phyloP scores from a whole-genome alignment of 35 echinoderm and acorn worm species.

The Heliocidaris tuberculata region DNA sequence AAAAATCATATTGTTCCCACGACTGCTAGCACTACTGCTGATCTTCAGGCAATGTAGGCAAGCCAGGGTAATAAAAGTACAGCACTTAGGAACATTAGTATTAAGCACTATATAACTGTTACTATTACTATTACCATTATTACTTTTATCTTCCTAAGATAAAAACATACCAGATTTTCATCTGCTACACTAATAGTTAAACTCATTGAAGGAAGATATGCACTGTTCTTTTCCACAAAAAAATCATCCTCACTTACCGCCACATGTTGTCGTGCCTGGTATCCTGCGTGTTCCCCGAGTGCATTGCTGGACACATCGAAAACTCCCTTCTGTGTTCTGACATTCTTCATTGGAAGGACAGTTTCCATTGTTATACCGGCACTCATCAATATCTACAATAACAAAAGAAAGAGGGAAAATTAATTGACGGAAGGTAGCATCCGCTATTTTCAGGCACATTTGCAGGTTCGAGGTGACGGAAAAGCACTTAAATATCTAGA shows the following conservation, averaged over 20 bases:
- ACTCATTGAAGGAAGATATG: too few species aligned
- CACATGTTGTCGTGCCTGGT: background rate
- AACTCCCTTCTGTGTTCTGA: background rate
- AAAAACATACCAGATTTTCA: background rate
- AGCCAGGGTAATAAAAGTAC: too few species aligned
- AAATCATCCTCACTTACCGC: background rate
- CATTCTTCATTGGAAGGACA: conserved; percentile 3
- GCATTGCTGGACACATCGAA: conserved; percentile 10
- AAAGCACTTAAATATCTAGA: too few species aligned
- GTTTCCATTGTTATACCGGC: background rate
- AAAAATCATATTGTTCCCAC: too few species aligned
- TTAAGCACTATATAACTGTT: too few species aligned
- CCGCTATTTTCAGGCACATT: background rate
- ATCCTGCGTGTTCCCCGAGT: background rate
- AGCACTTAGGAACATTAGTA: too few species aligned
- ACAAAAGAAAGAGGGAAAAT: background rate
- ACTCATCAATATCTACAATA: conserved; percentile 14
- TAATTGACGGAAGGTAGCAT: background rate
- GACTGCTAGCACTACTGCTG: too few species aligned
- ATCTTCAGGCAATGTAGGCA: too few species aligned
- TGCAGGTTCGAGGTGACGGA: too few species aligned
- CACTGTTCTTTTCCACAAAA: too few species aligned
- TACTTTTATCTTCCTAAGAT: background rate
- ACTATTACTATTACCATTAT: too few species aligned
- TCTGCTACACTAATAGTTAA: background rate